A percentile compares a stretch with the other conserved stretches of the same genome.
phyloP scores from a whole-genome alignment of 2,888 invertebrate species.

The Tenthredo mesomela region DNA sequence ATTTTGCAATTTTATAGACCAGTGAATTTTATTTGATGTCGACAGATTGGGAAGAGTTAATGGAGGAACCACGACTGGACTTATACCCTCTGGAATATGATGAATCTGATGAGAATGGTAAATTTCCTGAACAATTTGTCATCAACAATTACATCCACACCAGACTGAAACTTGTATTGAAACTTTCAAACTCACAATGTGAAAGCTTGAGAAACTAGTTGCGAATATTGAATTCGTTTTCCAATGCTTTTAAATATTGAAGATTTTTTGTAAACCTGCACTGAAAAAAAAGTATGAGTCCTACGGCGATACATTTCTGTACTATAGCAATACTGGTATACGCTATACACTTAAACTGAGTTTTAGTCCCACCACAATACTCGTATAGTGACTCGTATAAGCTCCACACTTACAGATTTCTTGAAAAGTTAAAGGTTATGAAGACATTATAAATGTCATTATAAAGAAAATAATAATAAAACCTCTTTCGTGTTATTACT shows the following conservation, averaged over 20 bases:
- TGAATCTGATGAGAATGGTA: conserved; percentile 71
- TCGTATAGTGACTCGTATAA: no score
- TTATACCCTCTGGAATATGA: conserved; percentile 74
- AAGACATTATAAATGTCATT: no score
- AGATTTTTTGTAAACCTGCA: no score
- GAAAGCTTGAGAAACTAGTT: not conserved
- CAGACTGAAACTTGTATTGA: not conserved
- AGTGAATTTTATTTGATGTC: not conserved
- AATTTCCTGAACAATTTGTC: conserved; percentile 51
- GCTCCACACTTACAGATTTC: no score
- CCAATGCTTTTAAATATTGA: not conserved
- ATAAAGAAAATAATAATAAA: no score
- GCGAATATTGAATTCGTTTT: not conserved
- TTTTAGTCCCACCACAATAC: no score
- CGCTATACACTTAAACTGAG: no score
- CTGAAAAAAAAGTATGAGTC: no score
- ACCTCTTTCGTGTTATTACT: no score
- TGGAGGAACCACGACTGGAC: conserved; percentile 73
- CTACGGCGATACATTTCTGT: no score
- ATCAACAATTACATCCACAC: not conserved
- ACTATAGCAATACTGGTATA: no score
- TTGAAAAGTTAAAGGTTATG: no score
- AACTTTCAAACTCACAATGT: conserved; percentile 15
- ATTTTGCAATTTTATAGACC: not conserved
- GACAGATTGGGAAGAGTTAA: conserved; percentile 76